These are phyloP conservation scores for Philereme vetulata DNA, from an alignment of 2,888 invertebrate genomes.

Conservation along the genomic window DNA sequence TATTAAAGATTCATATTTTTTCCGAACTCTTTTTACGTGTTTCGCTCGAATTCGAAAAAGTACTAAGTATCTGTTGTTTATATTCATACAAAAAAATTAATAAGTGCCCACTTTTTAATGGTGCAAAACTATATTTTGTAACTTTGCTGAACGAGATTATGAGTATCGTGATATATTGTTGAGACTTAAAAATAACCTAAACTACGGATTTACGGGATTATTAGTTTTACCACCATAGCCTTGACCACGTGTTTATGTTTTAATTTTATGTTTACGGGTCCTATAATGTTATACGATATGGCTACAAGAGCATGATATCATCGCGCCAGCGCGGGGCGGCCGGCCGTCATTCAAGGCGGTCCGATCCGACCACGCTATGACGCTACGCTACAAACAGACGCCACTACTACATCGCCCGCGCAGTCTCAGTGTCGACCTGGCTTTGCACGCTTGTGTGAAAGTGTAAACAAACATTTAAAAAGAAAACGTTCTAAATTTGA, in stretches of 20 bases:
- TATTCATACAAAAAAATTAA: too few species aligned
- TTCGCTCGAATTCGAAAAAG: too few species aligned
- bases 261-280: constrained; percentile 27
- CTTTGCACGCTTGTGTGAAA: constrained; percentile 46
- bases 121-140: too few species aligned
- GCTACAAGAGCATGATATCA: constrained; percentile 63
- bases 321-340: constrained; percentile 20
- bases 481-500: constrained; percentile 42
- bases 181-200: background rate
- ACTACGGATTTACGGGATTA: constrained; percentile 8
- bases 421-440: constrained; percentile 56
- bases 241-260: constrained; percentile 1
- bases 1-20: too few species aligned
- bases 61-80: too few species aligned
- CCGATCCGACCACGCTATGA: constrained; percentile 8
- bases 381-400: background rate
- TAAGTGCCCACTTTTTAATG: too few species aligned
- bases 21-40: too few species aligned
- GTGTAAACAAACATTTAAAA: constrained; percentile 53
- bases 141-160: too few species aligned
- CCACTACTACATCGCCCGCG: constrained; percentile 27
- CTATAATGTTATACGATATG: constrained; percentile 28
- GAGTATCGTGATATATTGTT: too few species aligned
- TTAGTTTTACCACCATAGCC: background rate
- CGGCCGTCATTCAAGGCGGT: constrained; percentile 44